Percentiles rank a stretch among this genome's conserved stretches.
These are phyloP conservation scores for Tachycineta bicolor DNA, from an alignment of 2,113 vertebrate species.

Conservation along the genomic window DNA sequence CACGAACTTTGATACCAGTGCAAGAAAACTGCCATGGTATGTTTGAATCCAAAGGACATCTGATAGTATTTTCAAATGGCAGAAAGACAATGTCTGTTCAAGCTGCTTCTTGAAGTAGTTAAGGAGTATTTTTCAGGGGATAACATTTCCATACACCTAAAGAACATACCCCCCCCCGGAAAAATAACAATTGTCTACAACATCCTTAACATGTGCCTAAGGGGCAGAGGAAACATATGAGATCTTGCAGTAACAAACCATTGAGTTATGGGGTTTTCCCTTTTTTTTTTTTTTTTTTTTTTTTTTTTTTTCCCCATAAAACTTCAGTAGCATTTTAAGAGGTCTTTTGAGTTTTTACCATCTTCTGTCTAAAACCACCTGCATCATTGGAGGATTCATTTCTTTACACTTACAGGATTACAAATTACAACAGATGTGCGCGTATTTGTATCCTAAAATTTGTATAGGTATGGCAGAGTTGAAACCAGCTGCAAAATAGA, in stretches of 20 bases:
- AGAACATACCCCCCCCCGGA: background rate
- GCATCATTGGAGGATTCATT: background rate
- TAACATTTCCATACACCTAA: background rate
- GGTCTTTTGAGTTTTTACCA: background rate
- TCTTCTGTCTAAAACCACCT: constrained; percentile 36
- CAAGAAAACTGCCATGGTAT: background rate
- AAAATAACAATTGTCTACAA: background rate
- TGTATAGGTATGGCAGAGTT: background rate
- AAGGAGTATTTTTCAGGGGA: background rate
- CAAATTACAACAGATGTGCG: background rate
- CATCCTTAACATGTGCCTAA: background rate
- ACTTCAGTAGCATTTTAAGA: background rate
- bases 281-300: background rate
- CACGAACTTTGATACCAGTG: background rate
- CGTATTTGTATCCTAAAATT: background rate
- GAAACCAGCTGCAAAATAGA: background rate
- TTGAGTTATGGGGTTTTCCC: background rate
- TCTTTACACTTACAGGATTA: background rate
- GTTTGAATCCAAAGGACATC: background rate
- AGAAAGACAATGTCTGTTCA: background rate
- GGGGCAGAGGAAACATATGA: background rate
- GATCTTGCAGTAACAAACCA: background rate
- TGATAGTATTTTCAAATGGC: background rate
- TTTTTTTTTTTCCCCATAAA: background rate
- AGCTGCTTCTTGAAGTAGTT: background rate